A percentile compares a stretch with the other conserved stretches of the same genome.
Evolutionary conservation across 2,888 invertebrate species (phyloP).

Genomic region (Osmoderma eremita): DNA sequence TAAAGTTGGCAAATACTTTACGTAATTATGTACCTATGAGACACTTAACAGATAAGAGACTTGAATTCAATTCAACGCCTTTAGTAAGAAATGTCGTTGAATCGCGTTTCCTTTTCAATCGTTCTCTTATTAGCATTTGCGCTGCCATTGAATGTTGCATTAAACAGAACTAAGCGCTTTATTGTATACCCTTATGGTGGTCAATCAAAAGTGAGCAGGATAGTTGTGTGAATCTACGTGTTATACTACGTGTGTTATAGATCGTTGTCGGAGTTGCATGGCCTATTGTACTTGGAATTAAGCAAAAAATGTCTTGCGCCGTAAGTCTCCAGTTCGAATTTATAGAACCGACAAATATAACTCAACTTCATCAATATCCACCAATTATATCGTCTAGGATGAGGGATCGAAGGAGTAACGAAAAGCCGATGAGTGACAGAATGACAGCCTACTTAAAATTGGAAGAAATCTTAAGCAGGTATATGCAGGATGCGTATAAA

Average conservation of each 20-base stretch:
- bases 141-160: neutral
- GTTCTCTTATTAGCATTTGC: too few species aligned
- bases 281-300: constrained; percentile 57
- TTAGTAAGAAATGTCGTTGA: too few species aligned
- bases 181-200: constrained; percentile 35
- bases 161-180: constrained; percentile 32
- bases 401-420: constrained; percentile 47
- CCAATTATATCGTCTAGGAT: constrained; percentile 54
- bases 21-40: too few species aligned
- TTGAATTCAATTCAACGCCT: too few species aligned
- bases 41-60: too few species aligned
- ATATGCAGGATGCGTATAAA: neutral
- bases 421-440: constrained; percentile 52
- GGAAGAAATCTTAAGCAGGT: constrained; percentile 57
- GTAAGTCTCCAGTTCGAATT: constrained; percentile 76
- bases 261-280: constrained; percentile 23
- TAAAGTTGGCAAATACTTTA: too few species aligned
- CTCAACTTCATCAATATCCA: constrained; percentile 51
- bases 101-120: too few species aligned
- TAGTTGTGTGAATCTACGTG: neutral
- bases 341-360: constrained; percentile 54
- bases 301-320: constrained; percentile 67
- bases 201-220: constrained; percentile 23
- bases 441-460: constrained; percentile 54
- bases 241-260: constrained; percentile 1